phyloP scores from a whole-genome alignment of 2,888 invertebrate genomes.

The Malthinus flaveolus region DNA sequence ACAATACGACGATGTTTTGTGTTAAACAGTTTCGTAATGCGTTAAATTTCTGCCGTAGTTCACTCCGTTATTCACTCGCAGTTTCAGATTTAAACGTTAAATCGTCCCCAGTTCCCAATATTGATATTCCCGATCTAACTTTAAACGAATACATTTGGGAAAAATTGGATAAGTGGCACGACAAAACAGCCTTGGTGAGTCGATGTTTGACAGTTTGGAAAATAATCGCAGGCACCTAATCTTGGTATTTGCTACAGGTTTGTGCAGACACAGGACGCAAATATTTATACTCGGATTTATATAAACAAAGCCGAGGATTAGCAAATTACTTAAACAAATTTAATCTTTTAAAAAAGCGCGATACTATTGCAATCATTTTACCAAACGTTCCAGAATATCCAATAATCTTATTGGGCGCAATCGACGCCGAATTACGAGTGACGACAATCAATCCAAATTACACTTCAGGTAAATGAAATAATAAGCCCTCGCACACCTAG shows the following conservation, averaged over 20 bases:
- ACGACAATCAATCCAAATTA: constrained; percentile 75
- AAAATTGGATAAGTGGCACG: constrained; percentile 66
- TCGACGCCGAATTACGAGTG: constrained; percentile 69
- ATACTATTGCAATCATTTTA: constrained; percentile 66
- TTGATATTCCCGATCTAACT: constrained; percentile 59
- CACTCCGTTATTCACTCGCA: no score
- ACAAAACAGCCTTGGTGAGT: constrained; percentile 66
- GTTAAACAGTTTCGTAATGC: no score
- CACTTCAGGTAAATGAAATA: constrained; percentile 57
- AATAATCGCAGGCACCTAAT: constrained; percentile 5
- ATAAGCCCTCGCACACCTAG: neutral
- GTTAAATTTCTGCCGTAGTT: no score
- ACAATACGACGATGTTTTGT: no score
- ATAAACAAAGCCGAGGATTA: constrained; percentile 65
- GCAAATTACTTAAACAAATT: constrained; percentile 57
- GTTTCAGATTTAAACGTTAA: constrained; percentile 20
- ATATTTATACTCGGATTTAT: constrained; percentile 68
- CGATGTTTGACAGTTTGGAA: neutral
- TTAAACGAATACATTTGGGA: constrained; percentile 67
- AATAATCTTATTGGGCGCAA: constrained; percentile 64
- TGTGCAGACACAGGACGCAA: constrained; percentile 71
- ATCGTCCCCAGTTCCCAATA: constrained; percentile 37
- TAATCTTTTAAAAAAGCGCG: constrained; percentile 62
- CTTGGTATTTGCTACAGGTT: constrained; percentile 58
- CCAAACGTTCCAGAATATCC: constrained; percentile 78